Evolutionary conservation across 2,113 vertebrate species (phyloP).

Genomic region (Oreocharis arfaki): DNA sequence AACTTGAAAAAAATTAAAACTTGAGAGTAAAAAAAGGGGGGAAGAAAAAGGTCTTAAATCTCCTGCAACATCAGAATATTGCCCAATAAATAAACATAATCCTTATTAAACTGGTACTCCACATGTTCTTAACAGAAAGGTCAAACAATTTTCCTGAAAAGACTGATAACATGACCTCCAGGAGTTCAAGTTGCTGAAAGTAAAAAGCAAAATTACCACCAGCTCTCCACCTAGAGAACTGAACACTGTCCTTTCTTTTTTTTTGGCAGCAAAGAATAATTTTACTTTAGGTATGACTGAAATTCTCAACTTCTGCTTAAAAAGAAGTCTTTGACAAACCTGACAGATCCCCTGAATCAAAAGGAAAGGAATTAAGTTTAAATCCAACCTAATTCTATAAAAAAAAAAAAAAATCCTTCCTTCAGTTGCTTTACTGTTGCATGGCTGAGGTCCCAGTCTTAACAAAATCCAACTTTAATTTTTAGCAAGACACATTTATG

Average conservation of each 20-base stretch:
- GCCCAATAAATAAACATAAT: neutral
- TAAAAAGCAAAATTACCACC: neutral
- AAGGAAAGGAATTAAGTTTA: neutral
- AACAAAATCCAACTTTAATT: slow-evolving; percentile 32
- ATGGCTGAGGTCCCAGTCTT: neutral
- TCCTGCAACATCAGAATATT: neutral
- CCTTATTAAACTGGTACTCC: neutral
- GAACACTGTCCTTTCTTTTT: neutral
- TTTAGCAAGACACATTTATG: neutral
- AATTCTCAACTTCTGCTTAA: neutral
- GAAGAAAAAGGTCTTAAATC: neutral
- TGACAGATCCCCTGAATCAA: neutral
- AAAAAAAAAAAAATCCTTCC: neutral
- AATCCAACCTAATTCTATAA: slow-evolving; percentile 10
- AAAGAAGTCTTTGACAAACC: neutral
- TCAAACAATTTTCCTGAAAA: neutral
- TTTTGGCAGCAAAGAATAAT: neutral
- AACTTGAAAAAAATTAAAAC: neutral
- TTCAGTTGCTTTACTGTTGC: neutral
- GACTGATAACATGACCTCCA: neutral
- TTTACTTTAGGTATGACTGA: neutral
- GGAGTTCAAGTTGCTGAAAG: neutral
- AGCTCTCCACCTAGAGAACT: neutral
- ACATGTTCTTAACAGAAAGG: neutral
- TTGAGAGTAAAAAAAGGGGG: neutral